Evolutionary conservation across 2,113 vertebrate species (phyloP).

Genomic region (Potamarius usumacintae): DNA sequence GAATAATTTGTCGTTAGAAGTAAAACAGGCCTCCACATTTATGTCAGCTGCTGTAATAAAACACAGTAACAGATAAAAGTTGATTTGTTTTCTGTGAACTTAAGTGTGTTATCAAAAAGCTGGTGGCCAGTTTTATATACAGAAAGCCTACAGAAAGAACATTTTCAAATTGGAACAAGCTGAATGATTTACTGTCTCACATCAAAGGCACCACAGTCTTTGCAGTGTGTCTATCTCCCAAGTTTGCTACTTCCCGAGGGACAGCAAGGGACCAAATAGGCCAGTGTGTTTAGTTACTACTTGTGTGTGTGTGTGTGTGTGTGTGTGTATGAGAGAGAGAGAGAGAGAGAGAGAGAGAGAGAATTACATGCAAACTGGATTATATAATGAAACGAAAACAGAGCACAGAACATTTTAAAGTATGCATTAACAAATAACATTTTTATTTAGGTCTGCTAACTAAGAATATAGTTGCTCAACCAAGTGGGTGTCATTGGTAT

Average conservation of each 20-base stretch:
- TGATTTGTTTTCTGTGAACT: background rate
- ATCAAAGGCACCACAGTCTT: background rate
- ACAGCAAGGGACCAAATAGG: background rate
- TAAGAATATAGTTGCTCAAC: background rate
- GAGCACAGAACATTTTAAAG: background rate
- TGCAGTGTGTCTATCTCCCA: background rate
- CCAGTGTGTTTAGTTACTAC: background rate
- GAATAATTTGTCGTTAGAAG: background rate
- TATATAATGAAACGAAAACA: background rate
- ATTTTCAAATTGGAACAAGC: background rate
- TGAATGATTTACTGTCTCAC: background rate
- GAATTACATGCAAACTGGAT: background rate
- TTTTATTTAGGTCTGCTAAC: too few species aligned
- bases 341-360: background rate
- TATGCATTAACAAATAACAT: background rate
- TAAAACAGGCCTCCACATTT: background rate
- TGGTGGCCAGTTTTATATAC: background rate
- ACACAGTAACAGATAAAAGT: background rate
- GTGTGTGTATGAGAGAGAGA: background rate
- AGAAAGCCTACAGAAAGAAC: background rate
- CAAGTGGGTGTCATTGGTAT: too few species aligned
- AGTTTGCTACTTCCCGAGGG: background rate
- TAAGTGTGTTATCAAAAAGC: background rate
- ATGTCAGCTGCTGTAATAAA: background rate
- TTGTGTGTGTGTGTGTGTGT: background rate